Conservation (phyloP, 2,113 vertebrate species). For the Tachuris rubrigastra region DNA sequence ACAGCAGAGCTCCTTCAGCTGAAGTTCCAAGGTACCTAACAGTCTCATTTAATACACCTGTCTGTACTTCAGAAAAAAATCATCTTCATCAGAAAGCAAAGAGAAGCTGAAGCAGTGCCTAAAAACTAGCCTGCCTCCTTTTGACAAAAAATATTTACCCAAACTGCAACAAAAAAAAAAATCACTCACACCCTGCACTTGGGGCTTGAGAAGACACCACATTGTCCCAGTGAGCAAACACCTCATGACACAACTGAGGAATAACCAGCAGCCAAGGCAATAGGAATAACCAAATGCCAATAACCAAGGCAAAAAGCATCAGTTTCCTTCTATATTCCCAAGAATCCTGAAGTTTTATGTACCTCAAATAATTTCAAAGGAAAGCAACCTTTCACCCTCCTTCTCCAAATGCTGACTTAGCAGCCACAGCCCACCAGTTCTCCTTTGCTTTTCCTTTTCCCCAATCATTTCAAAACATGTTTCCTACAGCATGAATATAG, state of each 20-base stretch:
- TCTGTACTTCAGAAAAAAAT: neutral
- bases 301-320: neutral
- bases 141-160: neutral
- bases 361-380: neutral
- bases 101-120: neutral
- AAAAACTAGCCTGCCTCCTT: neutral
- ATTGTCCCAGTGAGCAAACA: neutral
- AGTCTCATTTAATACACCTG: neutral
- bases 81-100: neutral
- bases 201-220: neutral
- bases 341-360: neutral
- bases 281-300: no score
- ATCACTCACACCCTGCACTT: neutral
- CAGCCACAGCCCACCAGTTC: slow-evolving; percentile 4
- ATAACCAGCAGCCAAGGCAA: neutral
- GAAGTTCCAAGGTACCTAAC: neutral
- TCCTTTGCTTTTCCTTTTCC: neutral
- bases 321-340: neutral
- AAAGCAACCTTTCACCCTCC: neutral
- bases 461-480: neutral
- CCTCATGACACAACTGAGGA: neutral
- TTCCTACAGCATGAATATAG: neutral
- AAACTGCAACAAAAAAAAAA: neutral
- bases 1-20: neutral
- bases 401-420: slow-evolving; percentile 27